Evolutionary conservation across 1,140 invertebrate genomes (phyloP), one percentile per base, ranked within the genome.

Genomic region (Nylanderia fulva): DNA sequence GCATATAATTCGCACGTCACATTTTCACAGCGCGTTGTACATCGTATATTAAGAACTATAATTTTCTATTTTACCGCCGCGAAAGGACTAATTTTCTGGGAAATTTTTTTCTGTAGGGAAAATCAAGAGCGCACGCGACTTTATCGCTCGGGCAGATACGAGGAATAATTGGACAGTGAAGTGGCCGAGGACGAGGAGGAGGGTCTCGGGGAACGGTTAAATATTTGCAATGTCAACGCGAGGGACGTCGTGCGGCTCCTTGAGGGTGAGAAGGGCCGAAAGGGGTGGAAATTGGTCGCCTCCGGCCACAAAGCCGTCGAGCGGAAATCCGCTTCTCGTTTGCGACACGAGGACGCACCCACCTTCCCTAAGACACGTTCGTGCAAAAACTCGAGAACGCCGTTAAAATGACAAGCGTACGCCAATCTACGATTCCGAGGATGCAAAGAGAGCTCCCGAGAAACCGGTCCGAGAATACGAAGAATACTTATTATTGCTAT

Each of bases 181-280:
- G 66, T 82, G 77, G 66, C 77, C 72, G 45, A 71, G 77, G 64
- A 71, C n/a, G 68, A 42, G 36, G 33, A 21, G 63, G 54, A 33
- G n/a, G n/a, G n/a, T n/a, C n/a, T 21, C 39, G 39, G 33, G 66
- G 33, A 54, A 18, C 29, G 52, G 66, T 82, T 82, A 82, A 82
- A 82, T 82, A 72, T 82, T 82, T 82, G 77, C 77, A 82, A 82
- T 72, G 77, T 82, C 77, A 82, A 82, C 77, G 77, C 64, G 77
- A 58, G 77, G 36, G 52, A 66, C 52, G 77, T 69, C 18, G 66
- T 42, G 36, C 52, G 36, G 29, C 36, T 68, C 36, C 36, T 58
- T 52, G 52, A 33, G 29, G 29, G 29, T n/a, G 29, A 3, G 29
- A 33, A 3, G 29, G 29, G 29, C n/a, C n/a, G 29, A 36, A 45